Conservation (phyloP, 1,140 invertebrate species). For the Drosophila nigrodunni region DNA sequence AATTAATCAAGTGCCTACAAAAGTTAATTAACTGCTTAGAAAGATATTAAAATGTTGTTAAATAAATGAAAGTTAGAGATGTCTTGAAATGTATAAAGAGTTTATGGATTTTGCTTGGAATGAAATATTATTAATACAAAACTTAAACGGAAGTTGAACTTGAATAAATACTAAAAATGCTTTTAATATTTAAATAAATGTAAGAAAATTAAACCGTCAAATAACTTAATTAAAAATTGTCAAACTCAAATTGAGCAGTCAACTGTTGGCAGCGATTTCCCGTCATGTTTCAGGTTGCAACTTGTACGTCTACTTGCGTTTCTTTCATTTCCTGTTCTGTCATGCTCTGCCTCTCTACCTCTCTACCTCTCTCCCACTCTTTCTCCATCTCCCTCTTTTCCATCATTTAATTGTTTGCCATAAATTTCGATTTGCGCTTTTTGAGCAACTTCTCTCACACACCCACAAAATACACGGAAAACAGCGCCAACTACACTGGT, state of each 20-base stretch:
- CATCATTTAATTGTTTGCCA: conserved; percentile 10
- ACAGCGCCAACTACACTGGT: too few relatives aligned
- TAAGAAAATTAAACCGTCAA: background rate
- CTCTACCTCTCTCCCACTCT: background rate
- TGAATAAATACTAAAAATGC: too few relatives aligned
- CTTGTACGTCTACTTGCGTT: background rate
- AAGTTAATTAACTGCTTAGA: too few relatives aligned
- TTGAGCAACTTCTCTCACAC: background rate
- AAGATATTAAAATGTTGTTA: too few relatives aligned
- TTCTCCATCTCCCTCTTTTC: background rate
- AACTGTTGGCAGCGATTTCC: conserved; percentile 14
- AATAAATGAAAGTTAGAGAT: too few relatives aligned
- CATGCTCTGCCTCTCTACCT: background rate
- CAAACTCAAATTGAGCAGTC: conserved; percentile 4
- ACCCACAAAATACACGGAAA: too few relatives aligned
- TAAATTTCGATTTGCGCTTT: conserved; percentile 8
- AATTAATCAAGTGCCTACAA: too few relatives aligned
- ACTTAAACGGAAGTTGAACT: too few relatives aligned
- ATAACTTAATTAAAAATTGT: background rate
- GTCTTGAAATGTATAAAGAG: too few relatives aligned
- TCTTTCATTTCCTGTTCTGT: conserved; percentile 11
- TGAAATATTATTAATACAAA: too few relatives aligned
- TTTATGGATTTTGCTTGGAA: too few relatives aligned
- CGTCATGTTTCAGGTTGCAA: conserved; percentile 4
- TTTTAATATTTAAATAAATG: too few relatives aligned